Base-by-base conservation (phyloP, 2,888 invertebrate species). In the Ligdia adustata region DNA sequence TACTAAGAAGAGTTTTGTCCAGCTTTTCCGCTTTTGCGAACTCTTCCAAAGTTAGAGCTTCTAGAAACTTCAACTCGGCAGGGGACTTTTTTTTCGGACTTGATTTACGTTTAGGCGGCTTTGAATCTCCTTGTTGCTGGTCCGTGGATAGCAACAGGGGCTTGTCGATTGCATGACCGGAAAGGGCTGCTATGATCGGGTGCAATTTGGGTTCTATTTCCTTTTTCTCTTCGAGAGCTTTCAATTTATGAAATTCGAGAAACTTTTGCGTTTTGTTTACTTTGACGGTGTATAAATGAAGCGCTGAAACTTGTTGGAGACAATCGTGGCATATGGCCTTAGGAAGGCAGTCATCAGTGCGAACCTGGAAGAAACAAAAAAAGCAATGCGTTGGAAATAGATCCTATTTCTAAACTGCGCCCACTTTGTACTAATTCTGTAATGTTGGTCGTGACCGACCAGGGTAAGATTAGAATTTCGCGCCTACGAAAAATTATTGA, bases 321-420 rank as follows among this genome's bases (percentile, higher is more conserved):
- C 90, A 90, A 33, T 89, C 89, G 64, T 90, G 90, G 62, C 90
- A 90, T 69, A 90, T 89, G 60, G 90, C 90, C 72, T 90, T 90
- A 13, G 90, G 90, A 12, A 90, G 79, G 35, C 58, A 73, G 57
- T 90, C 90, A 49, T 89, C 88, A 41, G 78, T 62, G 26, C 82
- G 80, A 37, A 90, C 74, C 90, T 90, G 69, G 45, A 7, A 6
- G 29, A 13, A 28, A 15, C 7, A 32, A 7, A n/a, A n/a, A 28
- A 28, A 28, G 3, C 5, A 14, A 26, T 13, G 13, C 7, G 4
- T 31, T 9, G 14, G n/a, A n/a, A n/a, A n/a, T n/a, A n/a, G n/a
- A n/a, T n/a, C n/a, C n/a, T n/a, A n/a, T n/a, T n/a, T n/a, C n/a
- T n/a, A n/a, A n/a, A n/a, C n/a, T n/a, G n/a, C n/a, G n/a, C n/a